These are phyloP conservation scores for Rotaria sp. DNA, from an alignment of 2,888 invertebrate species.

Conservation along the genomic window DNA sequence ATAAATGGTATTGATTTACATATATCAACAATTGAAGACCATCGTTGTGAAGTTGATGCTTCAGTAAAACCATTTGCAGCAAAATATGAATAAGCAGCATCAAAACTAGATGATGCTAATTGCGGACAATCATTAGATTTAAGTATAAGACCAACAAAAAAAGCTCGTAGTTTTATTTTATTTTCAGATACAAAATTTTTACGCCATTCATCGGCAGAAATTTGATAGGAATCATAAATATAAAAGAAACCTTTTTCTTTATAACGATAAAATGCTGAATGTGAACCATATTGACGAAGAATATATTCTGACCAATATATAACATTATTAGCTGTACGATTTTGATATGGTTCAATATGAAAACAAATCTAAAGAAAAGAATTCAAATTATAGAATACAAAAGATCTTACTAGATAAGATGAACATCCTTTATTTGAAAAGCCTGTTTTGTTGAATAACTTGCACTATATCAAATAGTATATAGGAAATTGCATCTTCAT, in stretches of 20 bases:
- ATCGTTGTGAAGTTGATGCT: constrained; percentile 59
- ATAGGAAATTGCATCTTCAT: no score
- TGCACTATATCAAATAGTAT: no score
- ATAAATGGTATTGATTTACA: constrained; percentile 57
- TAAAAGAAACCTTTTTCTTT: constrained; percentile 61
- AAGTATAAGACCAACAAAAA: constrained; percentile 56
- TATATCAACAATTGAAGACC: constrained; percentile 45
- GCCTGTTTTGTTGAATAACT: no score
- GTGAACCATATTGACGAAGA: constrained; percentile 56
- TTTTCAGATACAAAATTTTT: constrained; percentile 58
- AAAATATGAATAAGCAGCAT: constrained; percentile 65
- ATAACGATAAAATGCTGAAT: constrained; percentile 59
- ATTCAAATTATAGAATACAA: neutral
- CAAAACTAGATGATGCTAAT: constrained; percentile 55
- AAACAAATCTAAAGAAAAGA: constrained; percentile 58
- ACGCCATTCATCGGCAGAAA: constrained; percentile 60
- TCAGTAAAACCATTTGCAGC: constrained; percentile 64
- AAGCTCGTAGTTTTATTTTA: constrained; percentile 60
- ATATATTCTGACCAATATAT: constrained; percentile 54
- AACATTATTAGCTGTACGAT: constrained; percentile 47
- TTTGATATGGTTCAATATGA: constrained; percentile 62
- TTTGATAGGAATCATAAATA: constrained; percentile 63
- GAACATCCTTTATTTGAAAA: no score
- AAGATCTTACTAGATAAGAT: no score
- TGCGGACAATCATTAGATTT: constrained; percentile 40